Percentiles rank a stretch among this genome's conserved stretches.
These are phyloP conservation scores for Sialis fuliginosa DNA, from an alignment of 2,888 invertebrate species.

Conservation along the genomic window DNA sequence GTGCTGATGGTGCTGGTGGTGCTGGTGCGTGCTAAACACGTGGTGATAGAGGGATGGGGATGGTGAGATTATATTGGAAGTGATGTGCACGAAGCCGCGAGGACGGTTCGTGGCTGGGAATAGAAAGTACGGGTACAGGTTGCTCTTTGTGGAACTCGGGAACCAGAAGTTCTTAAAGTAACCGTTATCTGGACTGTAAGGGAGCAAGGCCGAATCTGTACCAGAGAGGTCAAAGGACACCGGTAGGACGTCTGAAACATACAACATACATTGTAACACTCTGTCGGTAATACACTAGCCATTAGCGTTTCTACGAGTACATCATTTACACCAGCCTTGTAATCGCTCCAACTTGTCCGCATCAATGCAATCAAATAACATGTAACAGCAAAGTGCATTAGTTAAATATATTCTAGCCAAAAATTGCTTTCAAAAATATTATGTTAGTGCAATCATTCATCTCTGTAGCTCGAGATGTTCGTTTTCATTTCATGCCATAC, in stretches of 20 bases:
- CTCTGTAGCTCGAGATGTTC: too few relatives aligned
- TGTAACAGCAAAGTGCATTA: too few relatives aligned
- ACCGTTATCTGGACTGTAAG: conserved; percentile 31
- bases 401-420: too few relatives aligned
- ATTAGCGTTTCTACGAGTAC: too few relatives aligned
- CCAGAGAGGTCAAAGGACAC: conserved; percentile 32
- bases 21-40: conserved; percentile 17
- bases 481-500: too few relatives aligned
- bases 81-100: conserved; percentile 16
- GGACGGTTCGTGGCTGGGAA: conserved; percentile 31
- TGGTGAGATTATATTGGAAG: conserved; percentile 27
- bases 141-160: conserved; percentile 24
- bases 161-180: conserved; percentile 36
- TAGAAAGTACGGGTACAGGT: conserved; percentile 39
- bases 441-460: too few relatives aligned
- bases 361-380: too few relatives aligned
- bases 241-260: conserved; percentile 39
- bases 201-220: conserved; percentile 37
- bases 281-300: not conserved
- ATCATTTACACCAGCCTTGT: too few relatives aligned
- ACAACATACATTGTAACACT: conserved; percentile 15
- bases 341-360: too few relatives aligned
- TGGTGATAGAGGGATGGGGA: conserved; percentile 19
- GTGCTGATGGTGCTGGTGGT: conserved; percentile 12
- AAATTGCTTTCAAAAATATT: too few relatives aligned